A percentile compares a stretch with the other conserved stretches of the same genome.
Evolutionary conservation across 2,797 vertebrate genomes (phyloP).

Genomic region (Rhinophrynus dorsalis): DNA sequence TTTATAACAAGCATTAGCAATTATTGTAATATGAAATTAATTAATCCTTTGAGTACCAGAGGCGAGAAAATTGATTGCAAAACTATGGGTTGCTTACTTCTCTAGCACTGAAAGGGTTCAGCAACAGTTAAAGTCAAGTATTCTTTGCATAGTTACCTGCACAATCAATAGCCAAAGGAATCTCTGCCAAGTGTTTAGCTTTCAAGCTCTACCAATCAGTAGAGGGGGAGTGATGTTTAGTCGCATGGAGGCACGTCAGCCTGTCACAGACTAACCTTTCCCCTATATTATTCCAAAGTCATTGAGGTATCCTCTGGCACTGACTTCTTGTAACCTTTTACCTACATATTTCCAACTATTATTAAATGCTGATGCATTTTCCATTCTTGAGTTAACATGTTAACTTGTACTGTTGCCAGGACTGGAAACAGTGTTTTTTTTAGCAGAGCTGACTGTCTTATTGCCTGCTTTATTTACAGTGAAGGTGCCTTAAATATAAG

Average conservation of each 20-base stretch:
- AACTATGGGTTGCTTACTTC: too few species aligned
- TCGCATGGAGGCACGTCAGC: slow-evolving; percentile 38
- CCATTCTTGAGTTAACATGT: background rate
- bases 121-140: too few species aligned
- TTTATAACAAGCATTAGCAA: too few species aligned
- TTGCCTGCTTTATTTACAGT: background rate
- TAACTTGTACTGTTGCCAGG: too few species aligned
- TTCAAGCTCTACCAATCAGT: slow-evolving; percentile 45
- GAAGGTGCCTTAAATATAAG: too few species aligned
- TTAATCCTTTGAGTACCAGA: too few species aligned
- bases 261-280: slow-evolving; percentile 61
- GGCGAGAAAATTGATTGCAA: too few species aligned
- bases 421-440: background rate
- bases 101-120: too few species aligned
- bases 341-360: slow-evolving; percentile 51
- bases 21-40: too few species aligned
- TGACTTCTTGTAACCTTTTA: slow-evolving; percentile 61
- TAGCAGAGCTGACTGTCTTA: background rate
- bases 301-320: slow-evolving; percentile 52
- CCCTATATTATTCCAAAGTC: slow-evolving; percentile 54
- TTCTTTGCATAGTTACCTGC: too few species aligned
- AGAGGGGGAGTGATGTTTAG: slow-evolving; percentile 47
- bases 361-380: slow-evolving; percentile 26
- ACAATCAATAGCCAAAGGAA: slow-evolving; percentile 14
- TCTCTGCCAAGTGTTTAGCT: slow-evolving; percentile 6